Evolutionary conservation across 2,888 invertebrate genomes (phyloP), one percentile per base, ranked within the genome.

Genomic region (Diarsia brunnea): DNA sequence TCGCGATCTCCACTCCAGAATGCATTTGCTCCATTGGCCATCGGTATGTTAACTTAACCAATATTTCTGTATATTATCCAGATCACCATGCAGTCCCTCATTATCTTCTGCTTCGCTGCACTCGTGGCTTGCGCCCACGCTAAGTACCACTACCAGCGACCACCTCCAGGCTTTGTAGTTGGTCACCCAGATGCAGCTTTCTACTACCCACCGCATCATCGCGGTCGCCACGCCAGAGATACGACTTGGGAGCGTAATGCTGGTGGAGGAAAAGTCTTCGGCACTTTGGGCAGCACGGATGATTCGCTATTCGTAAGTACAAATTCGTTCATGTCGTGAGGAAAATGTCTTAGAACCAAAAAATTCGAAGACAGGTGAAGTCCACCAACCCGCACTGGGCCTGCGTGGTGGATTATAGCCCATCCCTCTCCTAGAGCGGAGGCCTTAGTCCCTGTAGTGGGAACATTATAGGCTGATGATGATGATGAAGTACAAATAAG

Each of bases 281-380:
- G 94, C 0, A 92, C 91, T 8, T 86, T 95, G 0, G 94, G 94
- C 43, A 89, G 89, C 58, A 92, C 91, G 21, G 92, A 93, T 68
- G 87, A 88, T n/a, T 93, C 93, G 4, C 70, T 94, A 21, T 94
- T 91, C 82, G 94, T 95, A 86, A 93, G 93, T 76, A 55, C 4
- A 38, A 38, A 38, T 38, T 38, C 38, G 38, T 8, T 38, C 8
- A 38, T 8, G 1, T 1, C 38, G 38, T 38, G 38, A 38, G 38
- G 38, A 38, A 3, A 38, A 31, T 38, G 38, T 38, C 38, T 3
- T 38, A 38, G 38, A 38, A 38, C 38, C 8, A 7, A 38, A 38
- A 38, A 38, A 38, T 8, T 38, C 7, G 38, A 38, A 38, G 8
- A 38, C 38, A 38, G 7, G 38, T 38, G 38, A 38, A 0, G 8